These are phyloP conservation scores for Phacellophora camtschatica DNA, from an alignment of 30 jellyfish, hydroid and myxozoan species.

Conservation along the genomic window DNA sequence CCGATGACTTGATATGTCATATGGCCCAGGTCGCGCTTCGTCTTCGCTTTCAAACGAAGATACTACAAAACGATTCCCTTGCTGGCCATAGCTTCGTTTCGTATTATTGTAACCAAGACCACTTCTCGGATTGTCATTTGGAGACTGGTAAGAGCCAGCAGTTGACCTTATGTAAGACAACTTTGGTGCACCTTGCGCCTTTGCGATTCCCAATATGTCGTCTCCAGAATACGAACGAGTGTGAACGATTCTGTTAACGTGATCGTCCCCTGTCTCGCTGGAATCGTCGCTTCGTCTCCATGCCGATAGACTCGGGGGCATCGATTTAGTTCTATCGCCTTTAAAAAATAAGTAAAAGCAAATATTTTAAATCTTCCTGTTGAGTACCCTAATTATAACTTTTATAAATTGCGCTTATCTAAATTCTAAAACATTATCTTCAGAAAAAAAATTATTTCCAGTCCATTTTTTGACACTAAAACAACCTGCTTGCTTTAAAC, in stretches of 20 bases:
- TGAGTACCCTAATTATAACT: too few species aligned
- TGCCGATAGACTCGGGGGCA: conserved; percentile 33
- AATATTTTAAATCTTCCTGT: too few species aligned
- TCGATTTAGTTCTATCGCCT: conserved; percentile 31
- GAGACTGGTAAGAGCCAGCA: background rate
- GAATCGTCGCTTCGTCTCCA: conserved; percentile 45
- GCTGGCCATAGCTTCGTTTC: background rate
- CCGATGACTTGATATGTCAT: background rate
- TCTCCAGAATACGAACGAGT: conserved; percentile 52
- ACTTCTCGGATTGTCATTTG: background rate
- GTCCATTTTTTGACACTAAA: too few species aligned
- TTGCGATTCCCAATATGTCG: conserved; percentile 29
- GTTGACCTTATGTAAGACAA: background rate
- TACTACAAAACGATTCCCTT: background rate
- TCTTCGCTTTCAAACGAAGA: background rate
- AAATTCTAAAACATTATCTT: too few species aligned
- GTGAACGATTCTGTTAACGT: background rate
- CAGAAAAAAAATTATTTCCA: too few species aligned
- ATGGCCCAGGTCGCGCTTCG: background rate
- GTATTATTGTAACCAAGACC: background rate
- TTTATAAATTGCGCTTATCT: too few species aligned
- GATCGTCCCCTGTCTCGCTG: background rate
- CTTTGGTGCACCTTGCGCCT: background rate
- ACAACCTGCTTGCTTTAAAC: too few species aligned
- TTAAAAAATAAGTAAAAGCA: too few species aligned